phyloP scores from a whole-genome alignment of 1,140 invertebrate genomes.

The Nephotettix cincticeps region DNA sequence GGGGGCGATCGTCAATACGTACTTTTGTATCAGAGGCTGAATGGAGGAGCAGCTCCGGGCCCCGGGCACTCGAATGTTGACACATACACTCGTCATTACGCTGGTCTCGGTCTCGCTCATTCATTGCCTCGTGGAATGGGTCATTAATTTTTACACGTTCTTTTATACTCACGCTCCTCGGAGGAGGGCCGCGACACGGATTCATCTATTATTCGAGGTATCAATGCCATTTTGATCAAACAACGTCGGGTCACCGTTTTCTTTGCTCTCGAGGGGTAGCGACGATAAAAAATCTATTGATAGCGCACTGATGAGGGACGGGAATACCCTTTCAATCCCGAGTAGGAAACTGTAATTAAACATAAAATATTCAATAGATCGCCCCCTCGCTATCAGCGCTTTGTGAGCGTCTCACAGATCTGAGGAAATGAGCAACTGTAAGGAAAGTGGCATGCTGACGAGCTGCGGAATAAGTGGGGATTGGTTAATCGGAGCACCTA shows the following conservation, averaged over 20 bases:
- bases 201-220: conserved; percentile 23
- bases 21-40: conserved; percentile 6
- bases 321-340: conserved; percentile 24
- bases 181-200: conserved; percentile 14
- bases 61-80: conserved; percentile 9
- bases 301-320: conserved; percentile 22
- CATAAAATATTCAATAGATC: conserved; percentile 29
- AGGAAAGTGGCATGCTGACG: too few species aligned
- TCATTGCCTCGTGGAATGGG: conserved; percentile 16
- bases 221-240: conserved; percentile 33
- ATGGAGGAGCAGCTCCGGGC: not conserved
- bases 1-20: conserved; percentile 3
- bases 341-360: conserved; percentile 32
- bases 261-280: not conserved
- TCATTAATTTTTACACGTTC: conserved; percentile 32
- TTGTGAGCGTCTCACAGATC: too few species aligned
- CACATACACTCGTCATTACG: conserved; percentile 3
- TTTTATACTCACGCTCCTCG: conserved; percentile 23
- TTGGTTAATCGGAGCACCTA: too few species aligned
- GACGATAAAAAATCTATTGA: conserved; percentile 30
- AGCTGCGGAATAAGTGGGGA: too few species aligned
- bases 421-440: too few species aligned
- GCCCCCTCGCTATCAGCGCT: not conserved
- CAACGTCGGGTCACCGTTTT: conserved; percentile 11
- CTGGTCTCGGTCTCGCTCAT: not conserved